These are phyloP conservation scores for Cyprinus carpio DNA, from an alignment of 2,113 vertebrate species.

Conservation along the genomic window DNA sequence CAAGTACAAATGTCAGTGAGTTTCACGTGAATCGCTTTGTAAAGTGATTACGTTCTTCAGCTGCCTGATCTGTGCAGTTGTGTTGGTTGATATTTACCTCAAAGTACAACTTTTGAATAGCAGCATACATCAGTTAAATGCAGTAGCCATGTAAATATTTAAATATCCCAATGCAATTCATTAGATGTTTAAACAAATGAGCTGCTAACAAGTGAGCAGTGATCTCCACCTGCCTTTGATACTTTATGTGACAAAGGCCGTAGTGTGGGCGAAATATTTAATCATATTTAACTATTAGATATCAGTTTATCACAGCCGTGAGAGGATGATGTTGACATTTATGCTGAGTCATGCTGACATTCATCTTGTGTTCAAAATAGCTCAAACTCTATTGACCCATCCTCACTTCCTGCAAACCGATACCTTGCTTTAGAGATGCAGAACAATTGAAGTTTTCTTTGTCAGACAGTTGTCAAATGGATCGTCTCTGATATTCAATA, in stretches of 20 bases:
- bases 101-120: not conserved
- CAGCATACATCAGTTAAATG: not conserved
- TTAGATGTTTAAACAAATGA: not conserved
- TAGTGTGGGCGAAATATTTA: not conserved
- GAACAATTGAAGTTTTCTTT: not conserved
- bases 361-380: not conserved
- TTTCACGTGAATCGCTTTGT: not conserved
- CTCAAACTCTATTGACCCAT: not conserved
- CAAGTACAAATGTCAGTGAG: too few species aligned
- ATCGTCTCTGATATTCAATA: not conserved
- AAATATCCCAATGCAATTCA: not conserved
- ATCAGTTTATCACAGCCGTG: not conserved
- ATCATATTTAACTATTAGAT: not conserved
- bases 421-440: not conserved
- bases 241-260: not conserved
- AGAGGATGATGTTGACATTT: not conserved
- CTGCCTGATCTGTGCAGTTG: too few species aligned
- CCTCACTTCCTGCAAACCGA: constrained; percentile 4
- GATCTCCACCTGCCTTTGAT: not conserved
- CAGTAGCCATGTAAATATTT: not conserved
- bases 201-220: not conserved
- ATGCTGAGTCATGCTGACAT: not conserved
- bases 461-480: not conserved
- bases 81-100: not conserved
- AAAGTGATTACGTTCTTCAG: not conserved